Evolutionary conservation across 2,888 invertebrate genomes (phyloP), one percentile per base, ranked within the genome.

Genomic region (Agrilus cyanescens): DNA sequence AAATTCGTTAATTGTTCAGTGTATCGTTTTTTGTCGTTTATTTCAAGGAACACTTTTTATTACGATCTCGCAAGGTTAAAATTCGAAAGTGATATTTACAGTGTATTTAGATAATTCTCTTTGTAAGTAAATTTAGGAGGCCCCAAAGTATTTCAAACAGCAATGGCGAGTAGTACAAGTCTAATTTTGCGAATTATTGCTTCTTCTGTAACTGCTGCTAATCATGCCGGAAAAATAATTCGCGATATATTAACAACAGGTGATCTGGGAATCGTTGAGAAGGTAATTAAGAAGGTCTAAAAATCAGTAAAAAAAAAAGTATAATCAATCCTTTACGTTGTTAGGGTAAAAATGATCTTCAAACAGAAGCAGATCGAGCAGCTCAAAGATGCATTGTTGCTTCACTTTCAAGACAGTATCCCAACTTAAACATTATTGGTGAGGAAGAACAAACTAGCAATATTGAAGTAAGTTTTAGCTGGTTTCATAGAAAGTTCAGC

Each of bases 351-450:
- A 86, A 94, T 72, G 97, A 99, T 69, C 75, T 90, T 34, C 97
- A 98, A 74, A 98, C 98, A 4, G 94, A 95, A 71, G 98, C 98
- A 5, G 98, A 99, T 63, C 77, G 97, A 50, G 85, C 88, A 20
- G 95, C 94, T 0, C 96, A 98, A 66, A 76, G 78, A 50, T 94
- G 91, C 62, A 98, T 98, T 46, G 78, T 95, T 46, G 83, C 86
- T 16, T 93, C 94, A 2, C 71, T 98, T 4, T 71, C 80, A 30
- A 76, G 76, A 46, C 82, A 85, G 56, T 98, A 90, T 67, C 93
- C 95, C 0, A 76, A 75, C 53, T 63, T 89, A 0, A 80, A 76
- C 33, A 84, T 96, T 45, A 89, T 91, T 56, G 93, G 94, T 1
- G 97, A 97, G 68, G 97, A 97, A 67, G 94, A 80, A 12, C 67